Evolutionary conservation across 2,888 invertebrate genomes (phyloP).

Genomic region (Syritta pipiens): DNA sequence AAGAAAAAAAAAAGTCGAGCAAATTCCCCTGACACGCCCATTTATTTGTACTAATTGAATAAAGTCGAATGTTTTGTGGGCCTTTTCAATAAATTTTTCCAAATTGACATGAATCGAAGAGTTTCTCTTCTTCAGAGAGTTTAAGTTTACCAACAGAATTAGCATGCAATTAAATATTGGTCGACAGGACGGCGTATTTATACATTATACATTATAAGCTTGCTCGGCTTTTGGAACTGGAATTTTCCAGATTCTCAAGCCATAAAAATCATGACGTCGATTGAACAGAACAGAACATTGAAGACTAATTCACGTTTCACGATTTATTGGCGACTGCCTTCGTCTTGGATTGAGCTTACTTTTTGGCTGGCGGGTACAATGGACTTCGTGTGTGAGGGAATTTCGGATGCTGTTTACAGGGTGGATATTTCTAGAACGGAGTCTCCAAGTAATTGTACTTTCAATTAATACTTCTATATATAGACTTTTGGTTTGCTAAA

Average conservation of each 20-base stretch:
- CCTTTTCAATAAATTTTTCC: neutral
- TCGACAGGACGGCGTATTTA: neutral
- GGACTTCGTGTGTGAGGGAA: neutral
- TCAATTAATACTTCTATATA: neutral
- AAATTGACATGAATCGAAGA: neutral
- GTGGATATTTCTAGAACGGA: neutral
- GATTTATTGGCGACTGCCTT: neutral
- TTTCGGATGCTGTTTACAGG: neutral
- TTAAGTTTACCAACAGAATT: conserved; percentile 10
- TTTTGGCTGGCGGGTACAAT: too few species aligned
- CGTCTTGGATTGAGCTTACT: too few species aligned
- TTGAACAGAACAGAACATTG: neutral
- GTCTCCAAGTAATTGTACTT: neutral
- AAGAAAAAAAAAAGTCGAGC: conserved; percentile 7
- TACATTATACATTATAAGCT: neutral
- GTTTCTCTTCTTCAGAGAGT: neutral
- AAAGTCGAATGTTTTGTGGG: neutral
- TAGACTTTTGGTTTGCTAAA: neutral
- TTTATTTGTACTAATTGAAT: conserved; percentile 23
- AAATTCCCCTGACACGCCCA: conserved; percentile 25
- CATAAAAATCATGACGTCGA: neutral
- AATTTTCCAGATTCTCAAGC: neutral
- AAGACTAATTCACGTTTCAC: conserved; percentile 27
- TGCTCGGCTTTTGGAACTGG: neutral
- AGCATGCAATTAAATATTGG: conserved; percentile 14